Percentiles rank a stretch among this genome's conserved stretches.
phyloP scores from a whole-genome alignment of 2,797 vertebrate species.

The Mycteria americana region DNA sequence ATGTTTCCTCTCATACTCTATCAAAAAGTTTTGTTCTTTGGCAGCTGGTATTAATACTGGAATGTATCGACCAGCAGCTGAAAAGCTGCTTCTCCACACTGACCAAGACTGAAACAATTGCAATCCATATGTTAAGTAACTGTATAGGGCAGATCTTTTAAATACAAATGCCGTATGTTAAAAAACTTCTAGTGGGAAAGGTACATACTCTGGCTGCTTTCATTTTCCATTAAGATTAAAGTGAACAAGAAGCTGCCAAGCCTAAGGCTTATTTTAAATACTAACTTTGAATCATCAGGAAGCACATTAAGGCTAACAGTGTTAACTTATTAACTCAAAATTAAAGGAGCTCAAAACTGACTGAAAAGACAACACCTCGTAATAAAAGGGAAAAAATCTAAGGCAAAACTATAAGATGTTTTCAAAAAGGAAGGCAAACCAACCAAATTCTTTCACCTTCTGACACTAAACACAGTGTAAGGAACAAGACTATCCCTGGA shows the following conservation, averaged over 20 bases:
- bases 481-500: not conserved
- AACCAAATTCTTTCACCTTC: not conserved
- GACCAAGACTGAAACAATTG: not conserved
- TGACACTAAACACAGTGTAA: not conserved
- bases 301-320: not conserved
- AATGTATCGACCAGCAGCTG: not conserved
- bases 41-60: not conserved
- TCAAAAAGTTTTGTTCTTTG: not conserved
- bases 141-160: not conserved
- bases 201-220: not conserved
- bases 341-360: not conserved
- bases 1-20: not conserved
- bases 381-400: not conserved
- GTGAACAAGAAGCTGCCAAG: not conserved
- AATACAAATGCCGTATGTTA: not conserved
- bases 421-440: not conserved
- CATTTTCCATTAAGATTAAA: not conserved
- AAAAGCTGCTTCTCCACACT: not conserved
- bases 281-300: not conserved
- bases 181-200: not conserved
- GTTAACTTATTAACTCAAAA: not conserved
- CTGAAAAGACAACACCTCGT: not conserved
- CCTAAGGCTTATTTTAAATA: not conserved
- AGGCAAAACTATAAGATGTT: not conserved
- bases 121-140: not conserved